These are phyloP conservation scores for Eretmochelys imbricata DNA, from an alignment of 2,113 vertebrate species.

Conservation along the genomic window DNA sequence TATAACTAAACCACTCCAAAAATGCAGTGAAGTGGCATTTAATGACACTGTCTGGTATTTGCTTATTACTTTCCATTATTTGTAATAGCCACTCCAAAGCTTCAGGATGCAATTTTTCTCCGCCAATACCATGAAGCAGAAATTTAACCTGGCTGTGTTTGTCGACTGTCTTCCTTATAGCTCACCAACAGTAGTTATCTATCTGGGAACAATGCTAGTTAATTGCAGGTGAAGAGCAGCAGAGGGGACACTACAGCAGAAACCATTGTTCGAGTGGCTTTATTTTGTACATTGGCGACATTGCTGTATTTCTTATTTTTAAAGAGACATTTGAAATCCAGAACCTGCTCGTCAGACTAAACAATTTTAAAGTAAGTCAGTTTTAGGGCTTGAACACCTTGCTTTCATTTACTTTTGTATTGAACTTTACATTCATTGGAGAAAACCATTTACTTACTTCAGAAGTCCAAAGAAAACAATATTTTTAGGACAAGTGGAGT, in stretches of 20 bases:
- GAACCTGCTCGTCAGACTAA: conserved; percentile 27
- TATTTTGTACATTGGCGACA: background rate
- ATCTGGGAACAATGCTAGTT: conserved; percentile 26
- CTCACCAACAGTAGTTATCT: rapidly evolving
- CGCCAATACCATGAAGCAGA: background rate
- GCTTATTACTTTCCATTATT: background rate
- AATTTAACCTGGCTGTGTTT: background rate
- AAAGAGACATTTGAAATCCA: conserved; percentile 30
- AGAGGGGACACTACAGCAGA: background rate
- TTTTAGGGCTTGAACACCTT: background rate
- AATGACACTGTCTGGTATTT: background rate
- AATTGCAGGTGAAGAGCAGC: conserved; percentile 19
- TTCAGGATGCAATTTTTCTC: background rate
- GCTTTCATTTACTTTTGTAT: background rate
- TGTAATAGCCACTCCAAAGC: background rate
- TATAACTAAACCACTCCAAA: background rate
- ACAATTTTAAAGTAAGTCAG: background rate
- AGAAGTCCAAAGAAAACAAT: background rate
- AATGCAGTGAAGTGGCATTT: background rate
- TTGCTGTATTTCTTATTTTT: conserved; percentile 62
- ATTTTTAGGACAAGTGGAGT: background rate
- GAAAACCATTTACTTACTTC: background rate
- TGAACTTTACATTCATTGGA: background rate
- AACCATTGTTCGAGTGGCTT: background rate
- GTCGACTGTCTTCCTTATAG: rapidly evolving